Conservation (phyloP, 2,113 vertebrate genomes). For the Candoia aspera region DNA sequence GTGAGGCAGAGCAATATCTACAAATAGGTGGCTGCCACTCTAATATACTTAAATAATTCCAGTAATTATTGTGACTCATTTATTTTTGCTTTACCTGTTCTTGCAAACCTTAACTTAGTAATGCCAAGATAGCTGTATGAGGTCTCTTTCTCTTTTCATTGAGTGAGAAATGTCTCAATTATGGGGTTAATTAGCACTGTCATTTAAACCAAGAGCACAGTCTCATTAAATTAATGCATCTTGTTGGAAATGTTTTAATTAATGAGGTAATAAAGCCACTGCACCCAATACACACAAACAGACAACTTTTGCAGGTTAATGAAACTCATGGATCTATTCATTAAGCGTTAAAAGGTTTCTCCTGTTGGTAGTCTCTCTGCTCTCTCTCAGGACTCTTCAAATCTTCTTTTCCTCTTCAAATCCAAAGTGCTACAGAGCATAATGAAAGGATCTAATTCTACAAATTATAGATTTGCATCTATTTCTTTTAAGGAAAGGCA, state of each 20-base stretch:
- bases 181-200: constrained; percentile 71
- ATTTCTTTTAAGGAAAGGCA: not conserved
- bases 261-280: constrained; percentile 68
- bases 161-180: constrained; percentile 50
- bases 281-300: constrained; percentile 32
- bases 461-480: not conserved
- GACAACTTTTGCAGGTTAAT: constrained; percentile 57
- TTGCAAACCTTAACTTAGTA: constrained; percentile 16
- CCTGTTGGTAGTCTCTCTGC: constrained; percentile 37
- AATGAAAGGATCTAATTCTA: not conserved
- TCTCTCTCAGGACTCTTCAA: not conserved
- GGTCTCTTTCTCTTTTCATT: constrained; percentile 16
- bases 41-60: not conserved
- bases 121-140: constrained; percentile 5
- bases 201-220: constrained; percentile 62
- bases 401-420: not conserved
- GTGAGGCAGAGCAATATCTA: not conserved
- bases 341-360: constrained; percentile 67
- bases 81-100: not conserved
- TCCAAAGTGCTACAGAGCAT: not conserved
- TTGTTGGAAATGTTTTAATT: constrained; percentile 68
- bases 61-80: not conserved
- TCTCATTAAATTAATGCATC: constrained; percentile 64
- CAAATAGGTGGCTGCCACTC: not conserved
- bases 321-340: constrained; percentile 68